Evolutionary conservation across 2,797 vertebrate species (phyloP).

Genomic region (Protosalanx chinensis): DNA sequence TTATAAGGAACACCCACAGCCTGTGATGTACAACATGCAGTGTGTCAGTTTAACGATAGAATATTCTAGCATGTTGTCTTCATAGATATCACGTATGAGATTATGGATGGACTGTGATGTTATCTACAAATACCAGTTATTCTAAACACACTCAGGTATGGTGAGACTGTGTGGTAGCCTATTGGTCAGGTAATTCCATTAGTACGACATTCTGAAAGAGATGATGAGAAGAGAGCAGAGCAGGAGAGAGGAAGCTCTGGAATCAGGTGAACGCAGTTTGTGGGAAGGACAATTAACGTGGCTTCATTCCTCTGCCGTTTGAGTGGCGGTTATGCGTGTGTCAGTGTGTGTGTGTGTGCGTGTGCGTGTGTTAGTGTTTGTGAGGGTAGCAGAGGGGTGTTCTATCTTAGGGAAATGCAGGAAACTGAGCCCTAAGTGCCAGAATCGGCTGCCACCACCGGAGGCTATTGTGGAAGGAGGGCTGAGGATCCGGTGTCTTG

Average conservation of each 20-base stretch:
- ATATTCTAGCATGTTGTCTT: not conserved
- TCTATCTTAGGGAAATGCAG: conserved; percentile 54
- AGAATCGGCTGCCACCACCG: conserved; percentile 53
- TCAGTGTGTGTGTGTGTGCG: conserved; percentile 20
- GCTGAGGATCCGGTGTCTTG: conserved; percentile 60
- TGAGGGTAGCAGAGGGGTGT: conserved; percentile 43
- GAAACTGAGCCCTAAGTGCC: conserved; percentile 55
- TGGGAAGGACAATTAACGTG: conserved; percentile 15
- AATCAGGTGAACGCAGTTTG: not conserved
- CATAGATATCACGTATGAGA: not conserved
- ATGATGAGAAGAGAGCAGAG: conserved; percentile 12
- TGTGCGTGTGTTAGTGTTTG: conserved; percentile 4
- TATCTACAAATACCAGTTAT: not conserved
- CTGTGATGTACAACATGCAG: not conserved
- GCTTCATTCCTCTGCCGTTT: not conserved
- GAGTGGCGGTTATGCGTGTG: conserved; percentile 15
- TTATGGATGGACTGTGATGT: not conserved
- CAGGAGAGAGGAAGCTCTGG: conserved; percentile 31
- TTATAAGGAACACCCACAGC: not conserved
- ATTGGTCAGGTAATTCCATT: not conserved
- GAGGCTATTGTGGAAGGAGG: conserved; percentile 64
- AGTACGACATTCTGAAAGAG: not conserved
- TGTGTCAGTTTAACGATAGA: not conserved
- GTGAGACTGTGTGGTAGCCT: not conserved
- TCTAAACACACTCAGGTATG: not conserved